phyloP scores from a whole-genome alignment of 2,888 invertebrate genomes.

The Pyrrhia umbra region DNA sequence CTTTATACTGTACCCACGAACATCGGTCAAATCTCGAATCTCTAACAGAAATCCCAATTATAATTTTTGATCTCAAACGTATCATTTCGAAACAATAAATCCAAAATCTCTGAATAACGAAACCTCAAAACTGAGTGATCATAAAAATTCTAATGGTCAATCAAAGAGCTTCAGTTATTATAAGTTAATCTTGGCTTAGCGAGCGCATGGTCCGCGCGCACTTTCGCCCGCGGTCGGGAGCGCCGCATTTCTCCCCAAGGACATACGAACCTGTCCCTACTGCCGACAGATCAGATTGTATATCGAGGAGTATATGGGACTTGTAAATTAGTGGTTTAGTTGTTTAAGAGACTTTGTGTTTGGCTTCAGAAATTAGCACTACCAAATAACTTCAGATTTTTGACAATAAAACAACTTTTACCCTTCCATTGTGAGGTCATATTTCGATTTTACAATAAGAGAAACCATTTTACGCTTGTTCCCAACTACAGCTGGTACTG shows the following conservation, averaged over 20 bases:
- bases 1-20: too few species aligned
- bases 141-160: constrained; percentile 44
- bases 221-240: constrained; percentile 68
- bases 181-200: constrained; percentile 36
- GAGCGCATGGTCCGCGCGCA: constrained; percentile 47
- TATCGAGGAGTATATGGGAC: constrained; percentile 23
- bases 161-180: constrained; percentile 34
- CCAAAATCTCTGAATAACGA: too few species aligned
- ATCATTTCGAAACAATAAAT: not conserved
- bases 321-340: constrained; percentile 17
- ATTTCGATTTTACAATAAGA: too few species aligned
- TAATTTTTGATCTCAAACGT: not conserved
- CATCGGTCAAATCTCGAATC: not conserved
- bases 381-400: not conserved
- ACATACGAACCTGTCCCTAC: constrained; percentile 67
- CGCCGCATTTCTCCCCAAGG: constrained; percentile 74
- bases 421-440: too few species aligned
- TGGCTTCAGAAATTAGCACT: not conserved
- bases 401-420: too few species aligned
- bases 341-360: not conserved
- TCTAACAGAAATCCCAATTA: not conserved
- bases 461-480: too few species aligned
- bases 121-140: constrained; percentile 18
- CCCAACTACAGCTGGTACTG: too few species aligned
- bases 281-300: constrained; percentile 41